Evolutionary conservation across 1,140 invertebrate species (phyloP).

Genomic region (Tetramorium alpestre): DNA sequence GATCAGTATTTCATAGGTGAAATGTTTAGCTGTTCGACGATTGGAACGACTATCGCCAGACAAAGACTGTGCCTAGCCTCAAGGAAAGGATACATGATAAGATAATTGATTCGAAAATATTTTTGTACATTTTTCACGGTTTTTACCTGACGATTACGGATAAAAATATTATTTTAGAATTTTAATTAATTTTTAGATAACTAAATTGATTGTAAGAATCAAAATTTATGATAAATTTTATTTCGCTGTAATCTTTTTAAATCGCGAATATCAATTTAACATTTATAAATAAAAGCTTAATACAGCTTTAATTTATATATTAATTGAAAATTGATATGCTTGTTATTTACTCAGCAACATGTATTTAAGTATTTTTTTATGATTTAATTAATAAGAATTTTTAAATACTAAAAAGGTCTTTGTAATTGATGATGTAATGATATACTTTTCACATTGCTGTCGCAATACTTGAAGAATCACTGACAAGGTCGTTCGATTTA

Average conservation of each 20-base stretch:
- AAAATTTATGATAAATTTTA: not conserved
- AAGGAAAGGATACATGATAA: slow-evolving; percentile 54
- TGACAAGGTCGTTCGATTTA: not conserved
- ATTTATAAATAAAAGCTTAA: not conserved
- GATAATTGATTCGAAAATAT: slow-evolving; percentile 71
- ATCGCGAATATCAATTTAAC: not conserved
- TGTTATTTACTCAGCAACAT: not conserved
- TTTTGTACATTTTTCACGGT: slow-evolving; percentile 59
- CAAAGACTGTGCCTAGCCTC: slow-evolving; percentile 68
- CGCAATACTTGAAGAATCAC: not conserved
- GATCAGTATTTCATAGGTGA: slow-evolving; percentile 66
- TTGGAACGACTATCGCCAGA: slow-evolving; percentile 68
- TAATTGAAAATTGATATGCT: not conserved
- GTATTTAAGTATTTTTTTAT: not conserved
- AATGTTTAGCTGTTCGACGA: slow-evolving; percentile 74
- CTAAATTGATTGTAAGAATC: not conserved
- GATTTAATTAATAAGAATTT: not conserved
- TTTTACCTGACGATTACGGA: slow-evolving; percentile 20
- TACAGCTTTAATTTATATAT: not conserved
- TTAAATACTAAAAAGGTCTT: not conserved
- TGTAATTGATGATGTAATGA: not conserved
- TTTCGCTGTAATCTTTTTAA: not conserved
- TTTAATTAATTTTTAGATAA: not conserved
- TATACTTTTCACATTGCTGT: not conserved
- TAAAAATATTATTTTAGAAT: slow-evolving; percentile 43